Conservation (phyloP, 2,113 vertebrate genomes). For the Leptosomus discolor region DNA sequence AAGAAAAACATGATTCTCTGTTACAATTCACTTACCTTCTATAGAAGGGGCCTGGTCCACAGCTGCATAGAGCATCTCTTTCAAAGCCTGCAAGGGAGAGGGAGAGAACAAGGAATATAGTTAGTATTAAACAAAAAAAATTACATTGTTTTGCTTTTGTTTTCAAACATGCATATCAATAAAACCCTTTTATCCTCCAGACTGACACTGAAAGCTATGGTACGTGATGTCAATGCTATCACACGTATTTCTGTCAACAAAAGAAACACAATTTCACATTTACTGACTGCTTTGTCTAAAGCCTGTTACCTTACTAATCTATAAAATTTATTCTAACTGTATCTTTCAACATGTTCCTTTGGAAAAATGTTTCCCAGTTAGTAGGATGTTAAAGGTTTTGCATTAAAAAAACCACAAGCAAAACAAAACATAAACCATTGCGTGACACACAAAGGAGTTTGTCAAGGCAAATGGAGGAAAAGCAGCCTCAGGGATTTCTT, state of each 20-base stretch:
- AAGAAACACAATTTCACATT: background rate
- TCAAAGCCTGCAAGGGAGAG: slow-evolving; percentile 85
- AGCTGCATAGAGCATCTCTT: slow-evolving; percentile 97
- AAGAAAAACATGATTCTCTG: background rate
- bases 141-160: background rate
- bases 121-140: background rate
- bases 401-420: background rate
- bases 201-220: background rate
- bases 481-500: slow-evolving; percentile 1
- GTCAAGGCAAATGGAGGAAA: background rate
- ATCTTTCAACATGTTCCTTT: background rate
- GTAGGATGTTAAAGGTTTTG: background rate
- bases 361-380: background rate
- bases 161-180: no score
- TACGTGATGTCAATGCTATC: background rate
- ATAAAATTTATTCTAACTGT: background rate
- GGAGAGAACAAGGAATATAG: slow-evolving; percentile 2
- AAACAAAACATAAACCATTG: background rate
- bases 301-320: background rate
- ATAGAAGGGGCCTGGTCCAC: slow-evolving; percentile 97
- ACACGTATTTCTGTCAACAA: background rate
- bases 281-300: background rate
- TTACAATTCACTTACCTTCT: slow-evolving; percentile 87
- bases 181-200: background rate
- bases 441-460: background rate